Percentiles rank a stretch among this genome's conserved stretches.
Evolutionary conservation across 2,797 vertebrate species (phyloP).

Genomic region (Neosilurus mollespiculum): DNA sequence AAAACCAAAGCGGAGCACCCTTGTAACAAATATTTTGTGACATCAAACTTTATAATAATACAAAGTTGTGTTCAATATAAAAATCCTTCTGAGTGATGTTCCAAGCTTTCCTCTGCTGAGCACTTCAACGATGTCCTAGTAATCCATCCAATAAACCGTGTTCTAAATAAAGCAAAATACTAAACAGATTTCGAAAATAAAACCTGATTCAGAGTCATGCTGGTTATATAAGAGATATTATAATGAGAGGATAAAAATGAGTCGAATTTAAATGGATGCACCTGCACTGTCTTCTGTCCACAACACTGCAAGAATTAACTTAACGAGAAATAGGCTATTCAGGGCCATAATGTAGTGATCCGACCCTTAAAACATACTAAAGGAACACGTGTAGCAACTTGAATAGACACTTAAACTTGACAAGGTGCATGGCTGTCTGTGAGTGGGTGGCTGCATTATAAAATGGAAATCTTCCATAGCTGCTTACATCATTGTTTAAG

Average conservation of each 20-base stretch:
- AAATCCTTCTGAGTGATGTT: background rate
- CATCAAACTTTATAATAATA: background rate
- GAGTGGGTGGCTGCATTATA: slow-evolving; percentile 3
- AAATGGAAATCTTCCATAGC: background rate
- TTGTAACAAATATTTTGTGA: background rate
- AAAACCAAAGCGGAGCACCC: background rate
- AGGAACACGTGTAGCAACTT: background rate
- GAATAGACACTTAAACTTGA: slow-evolving; percentile 4
- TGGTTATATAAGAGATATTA: background rate
- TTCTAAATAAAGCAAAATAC: background rate
- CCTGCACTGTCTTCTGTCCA: slow-evolving; percentile 20
- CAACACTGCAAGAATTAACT: background rate
- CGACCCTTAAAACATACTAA: background rate
- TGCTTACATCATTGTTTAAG: background rate
- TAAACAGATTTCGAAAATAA: background rate
- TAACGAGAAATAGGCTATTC: background rate
- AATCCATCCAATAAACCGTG: background rate
- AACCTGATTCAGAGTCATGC: too few relatives aligned
- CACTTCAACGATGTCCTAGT: background rate
- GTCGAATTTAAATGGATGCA: slow-evolving; percentile 11
- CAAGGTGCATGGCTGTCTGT: background rate
- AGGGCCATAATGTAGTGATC: background rate
- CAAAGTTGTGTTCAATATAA: background rate
- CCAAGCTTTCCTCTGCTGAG: background rate
- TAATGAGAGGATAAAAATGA: background rate